Percentiles rank a stretch among this genome's conserved stretches.
phyloP scores from a whole-genome alignment of 2,888 invertebrate genomes.

The Syritta pipiens region DNA sequence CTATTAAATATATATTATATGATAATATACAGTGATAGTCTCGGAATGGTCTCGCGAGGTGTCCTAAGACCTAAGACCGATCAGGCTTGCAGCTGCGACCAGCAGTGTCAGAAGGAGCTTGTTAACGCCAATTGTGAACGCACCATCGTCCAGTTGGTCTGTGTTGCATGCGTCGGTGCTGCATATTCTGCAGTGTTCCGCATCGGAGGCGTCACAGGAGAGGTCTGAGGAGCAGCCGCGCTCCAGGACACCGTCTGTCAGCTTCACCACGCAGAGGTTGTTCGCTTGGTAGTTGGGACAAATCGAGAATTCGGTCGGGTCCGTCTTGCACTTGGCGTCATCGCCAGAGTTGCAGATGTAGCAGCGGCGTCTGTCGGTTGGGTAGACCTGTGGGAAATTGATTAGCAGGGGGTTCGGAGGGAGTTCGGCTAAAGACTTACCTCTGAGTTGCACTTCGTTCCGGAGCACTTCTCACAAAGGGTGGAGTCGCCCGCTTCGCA shows the following conservation, averaged over 20 bases:
- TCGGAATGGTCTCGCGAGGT: too few species aligned
- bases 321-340: conserved; percentile 67
- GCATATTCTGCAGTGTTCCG: conserved; percentile 72
- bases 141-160: conserved; percentile 61
- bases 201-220: conserved; percentile 70
- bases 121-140: conserved; percentile 22
- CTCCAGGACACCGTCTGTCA: conserved; percentile 49
- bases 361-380: conserved; percentile 73
- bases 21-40: conserved; percentile 61
- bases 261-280: conserved; percentile 72
- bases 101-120: conserved; percentile 40
- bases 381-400: conserved; percentile 71
- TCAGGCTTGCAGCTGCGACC: conserved; percentile 27
- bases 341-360: conserved; percentile 73
- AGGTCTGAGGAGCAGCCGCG: conserved; percentile 74
- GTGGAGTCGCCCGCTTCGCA: conserved; percentile 71
- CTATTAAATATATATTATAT: conserved; percentile 48
- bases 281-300: conserved; percentile 73
- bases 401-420: neutral
- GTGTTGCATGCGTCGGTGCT: conserved; percentile 73
- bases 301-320: conserved; percentile 69
- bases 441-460: conserved; percentile 73
- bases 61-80: too few species aligned
- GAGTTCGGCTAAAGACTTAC: too few species aligned
- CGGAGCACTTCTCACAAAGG: conserved; percentile 72